Evolutionary conservation across 1,140 invertebrate species (phyloP), one percentile per base, ranked within the genome.

Genomic region (Brachionus angularis): DNA sequence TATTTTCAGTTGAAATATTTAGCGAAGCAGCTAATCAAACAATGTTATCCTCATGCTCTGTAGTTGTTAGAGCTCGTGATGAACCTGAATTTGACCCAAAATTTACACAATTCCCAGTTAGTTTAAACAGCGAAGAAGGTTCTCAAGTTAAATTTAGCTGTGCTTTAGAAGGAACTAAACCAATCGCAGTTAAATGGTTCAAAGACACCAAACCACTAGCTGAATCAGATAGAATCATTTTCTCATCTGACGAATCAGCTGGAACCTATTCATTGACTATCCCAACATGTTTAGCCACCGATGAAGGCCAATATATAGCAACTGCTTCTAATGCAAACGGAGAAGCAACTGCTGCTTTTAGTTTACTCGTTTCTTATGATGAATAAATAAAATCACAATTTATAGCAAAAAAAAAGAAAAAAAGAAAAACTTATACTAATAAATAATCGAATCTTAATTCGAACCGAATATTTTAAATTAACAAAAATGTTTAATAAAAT

Each of bases 311-410:
- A 34, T 71, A 55, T 27, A 33, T 44, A n/a, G 52, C 31, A 44
- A 31, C 27, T 31, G 33, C 34, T 3, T 55, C 70, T 5, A 71
- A 71, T 55, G 27, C 46, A 23, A 58, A 71, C 31, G 70, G 70
- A 44, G 70, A 71, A 61, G 46, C 58, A 18, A 46, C 39, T 16
- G 50, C 70, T 44, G 70, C 70, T 31, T 71, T 55, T 46, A 55
- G 50, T 61, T 55, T 71, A 58, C 33, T 27, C 31, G 70, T 71
- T 29, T 39, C 53, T 39, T 58, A 39, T 23, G 53, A 58, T 23
- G 53, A 58, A 25, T 58, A 58, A 58, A 16, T 34, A 53, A 33
- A 14, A 14, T n/a, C n/a, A n/a, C n/a, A n/a, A n/a, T n/a, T n/a
- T n/a, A n/a, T n/a, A n/a, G n/a, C n/a, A n/a, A n/a, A n/a, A n/a